A percentile compares a stretch with the other conserved stretches of the same genome.
These are phyloP conservation scores for Sus scrofa DNA, from an alignment of 2,113 vertebrate species.

Conservation along the genomic window DNA sequence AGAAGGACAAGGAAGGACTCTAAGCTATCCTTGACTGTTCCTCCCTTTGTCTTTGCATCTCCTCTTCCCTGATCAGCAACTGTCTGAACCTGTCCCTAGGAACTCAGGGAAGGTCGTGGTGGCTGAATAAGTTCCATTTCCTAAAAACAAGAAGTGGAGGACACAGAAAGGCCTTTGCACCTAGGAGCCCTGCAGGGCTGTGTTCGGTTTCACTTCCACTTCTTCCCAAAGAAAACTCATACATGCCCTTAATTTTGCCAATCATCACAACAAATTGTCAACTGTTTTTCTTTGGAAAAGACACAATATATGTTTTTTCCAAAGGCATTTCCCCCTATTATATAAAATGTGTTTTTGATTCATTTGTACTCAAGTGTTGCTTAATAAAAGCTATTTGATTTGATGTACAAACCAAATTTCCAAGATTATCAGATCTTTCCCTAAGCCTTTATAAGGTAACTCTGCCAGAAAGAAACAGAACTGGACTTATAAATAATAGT, in stretches of 20 bases:
- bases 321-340: slow-evolving; percentile 20
- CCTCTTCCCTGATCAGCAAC: too few species aligned
- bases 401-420: slow-evolving; percentile 60
- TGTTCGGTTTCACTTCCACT: background rate
- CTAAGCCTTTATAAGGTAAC: slow-evolving; percentile 43
- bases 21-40: too few species aligned
- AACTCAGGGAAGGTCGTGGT: too few species aligned
- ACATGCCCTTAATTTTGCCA: background rate
- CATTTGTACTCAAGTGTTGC: slow-evolving; percentile 8
- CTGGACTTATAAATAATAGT: background rate
- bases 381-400: slow-evolving; percentile 51
- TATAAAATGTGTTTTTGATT: slow-evolving; percentile 54
- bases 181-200: too few species aligned
- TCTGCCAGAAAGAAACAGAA: background rate
- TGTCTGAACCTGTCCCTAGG: too few species aligned
- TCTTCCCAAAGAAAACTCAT: background rate
- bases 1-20: too few species aligned
- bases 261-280: slow-evolving; percentile 28
- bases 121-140: too few species aligned
- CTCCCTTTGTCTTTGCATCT: too few species aligned
- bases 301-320: background rate
- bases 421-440: slow-evolving; percentile 36
- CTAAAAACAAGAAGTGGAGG: too few species aligned
- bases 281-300: slow-evolving; percentile 41
- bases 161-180: too few species aligned